These are phyloP conservation scores for Drosophila leonis DNA, from an alignment of 2,888 invertebrate genomes.

Conservation along the genomic window DNA sequence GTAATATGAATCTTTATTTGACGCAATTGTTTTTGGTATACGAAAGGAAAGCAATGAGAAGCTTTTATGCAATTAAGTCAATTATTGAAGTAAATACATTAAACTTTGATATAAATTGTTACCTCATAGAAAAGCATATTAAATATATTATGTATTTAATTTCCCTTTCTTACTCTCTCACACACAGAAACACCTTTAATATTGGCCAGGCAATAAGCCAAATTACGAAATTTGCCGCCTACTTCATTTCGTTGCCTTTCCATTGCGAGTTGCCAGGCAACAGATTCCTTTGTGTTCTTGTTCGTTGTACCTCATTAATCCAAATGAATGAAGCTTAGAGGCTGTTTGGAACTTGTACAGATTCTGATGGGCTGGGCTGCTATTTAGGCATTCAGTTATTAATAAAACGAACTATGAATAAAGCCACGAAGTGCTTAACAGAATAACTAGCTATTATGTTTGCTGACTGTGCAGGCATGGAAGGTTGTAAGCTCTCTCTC, in stretches of 20 bases:
- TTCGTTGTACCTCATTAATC: conserved; percentile 29
- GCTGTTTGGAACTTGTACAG: conserved; percentile 4
- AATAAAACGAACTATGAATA: conserved; percentile 1
- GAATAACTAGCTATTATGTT: not conserved
- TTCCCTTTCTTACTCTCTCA: not conserved
- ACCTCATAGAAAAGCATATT: not conserved
- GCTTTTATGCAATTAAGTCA: not conserved
- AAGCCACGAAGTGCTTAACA: not conserved
- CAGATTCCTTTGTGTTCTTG: conserved; percentile 26
- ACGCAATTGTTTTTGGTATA: not conserved
- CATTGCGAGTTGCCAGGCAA: conserved; percentile 30
- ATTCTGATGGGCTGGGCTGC: conserved; percentile 2
- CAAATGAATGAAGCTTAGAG: conserved; percentile 49
- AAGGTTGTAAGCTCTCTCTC: not conserved
- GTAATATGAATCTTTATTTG: conserved; percentile 6
- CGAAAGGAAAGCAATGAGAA: not conserved
- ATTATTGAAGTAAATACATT: not conserved
- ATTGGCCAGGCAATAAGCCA: conserved; percentile 8
- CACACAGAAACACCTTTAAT: conserved; percentile 15
- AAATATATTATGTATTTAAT: not conserved
- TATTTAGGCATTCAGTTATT: conserved; percentile 10
- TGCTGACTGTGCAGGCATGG: not conserved
- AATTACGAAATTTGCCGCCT: not conserved
- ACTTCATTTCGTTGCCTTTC: not conserved
- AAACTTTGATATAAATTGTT: no score